Base-by-base conservation (phyloP, 2,113 vertebrate genomes). In the Zingel zingel region DNA sequence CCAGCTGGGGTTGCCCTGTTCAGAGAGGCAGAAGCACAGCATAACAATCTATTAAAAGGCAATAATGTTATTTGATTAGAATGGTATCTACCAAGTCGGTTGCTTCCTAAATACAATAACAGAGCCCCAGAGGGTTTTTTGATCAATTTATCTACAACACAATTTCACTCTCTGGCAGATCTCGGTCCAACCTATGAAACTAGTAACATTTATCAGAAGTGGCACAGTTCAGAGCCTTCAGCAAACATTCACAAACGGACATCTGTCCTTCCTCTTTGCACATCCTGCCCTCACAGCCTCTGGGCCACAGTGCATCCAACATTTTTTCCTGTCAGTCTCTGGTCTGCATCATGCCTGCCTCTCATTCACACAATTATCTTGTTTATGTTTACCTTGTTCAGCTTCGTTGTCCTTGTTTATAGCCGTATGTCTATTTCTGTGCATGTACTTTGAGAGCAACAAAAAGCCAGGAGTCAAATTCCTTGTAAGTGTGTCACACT, bases 201-300 rank as follows among this genome's bases (percentile, higher is more conserved):
- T 36, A 56, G 1, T 16, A n/a, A 61, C 33, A 57, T 63, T 71
- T 65, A 45, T 73, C 62, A 50, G 43, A 11, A 36, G 4, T 63
- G n/a, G 16, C 30, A 57, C 25, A 57, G 81, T 48, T 71, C 39
- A 45, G 36, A 83, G 57, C 4, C 50, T 53, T 67, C 33, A 53
- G 67, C 36, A 58, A 63, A 70, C 45, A 58, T 76, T 58, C 45
- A 75, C 65, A 64, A 67, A 73, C 57, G 67, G 61, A 79, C 63
- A 76, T 79, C 45, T 65, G 45, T 54, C 63, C 77, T 86, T 91
- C 86, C 85, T 89, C 53, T 79, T 16, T 54, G 57, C 71, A 53
- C 18, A 69, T 84, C 86, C 83, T 72, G 81, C 66, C 58, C 43
- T 15, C 27, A 39, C 73, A 57, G 57, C 50, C 59, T 72, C 1